Evolutionary conservation across 2,888 invertebrate genomes (phyloP), one percentile per base, ranked within the genome.

Genomic region (Pyrrhosoma nymphula): DNA sequence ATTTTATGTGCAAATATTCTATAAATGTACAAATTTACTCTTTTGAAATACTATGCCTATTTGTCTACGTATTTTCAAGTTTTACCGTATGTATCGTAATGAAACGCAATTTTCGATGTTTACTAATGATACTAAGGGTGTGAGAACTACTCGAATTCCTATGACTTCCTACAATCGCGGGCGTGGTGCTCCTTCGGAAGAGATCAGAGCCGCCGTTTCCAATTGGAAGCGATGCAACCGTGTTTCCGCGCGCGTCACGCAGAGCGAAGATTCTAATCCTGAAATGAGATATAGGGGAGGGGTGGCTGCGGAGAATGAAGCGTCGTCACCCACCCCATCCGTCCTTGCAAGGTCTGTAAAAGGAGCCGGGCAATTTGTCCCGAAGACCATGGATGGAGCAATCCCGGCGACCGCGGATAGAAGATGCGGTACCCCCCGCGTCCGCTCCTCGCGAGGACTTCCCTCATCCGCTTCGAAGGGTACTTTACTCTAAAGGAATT

Each of bases 381-480:
- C 63, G 47, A 60, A 39, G 69, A 93, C 93, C 93, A 75, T 93
- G 93, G 55, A 39, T 93, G 69, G 75, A 39, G 47, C 56, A 93
- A 93, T 93, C 69, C 0, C 47, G 30, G 60, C 39, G 20, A 4
- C 2, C 35, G 30, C 39, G 39, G 63, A 69, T 26, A 63, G 93
- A 69, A 47, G 91, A 60, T 18, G 69, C 69, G 63, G 4, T n/a
- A 35, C 82, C 69, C 6, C 69, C 18, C 75, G 93, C 47, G 75
- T 20, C 10, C 69, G 60, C 75, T 23, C 35, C 8, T 69, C 69
- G 0, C 14, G 93, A 47, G 93, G 69, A 63, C 63, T 63, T 60
- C n/a, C n/a, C 91, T 35, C 63, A 91, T 91, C 91, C 91, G 91
- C 69, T 6, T 10, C 69, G 69, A 47, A 47, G 47, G 47, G 8